Percentiles rank a stretch among this genome's conserved stretches.
These are phyloP conservation scores for Lasioglossum baleicum DNA, from an alignment of 1,140 invertebrate genomes.

Conservation along the genomic window DNA sequence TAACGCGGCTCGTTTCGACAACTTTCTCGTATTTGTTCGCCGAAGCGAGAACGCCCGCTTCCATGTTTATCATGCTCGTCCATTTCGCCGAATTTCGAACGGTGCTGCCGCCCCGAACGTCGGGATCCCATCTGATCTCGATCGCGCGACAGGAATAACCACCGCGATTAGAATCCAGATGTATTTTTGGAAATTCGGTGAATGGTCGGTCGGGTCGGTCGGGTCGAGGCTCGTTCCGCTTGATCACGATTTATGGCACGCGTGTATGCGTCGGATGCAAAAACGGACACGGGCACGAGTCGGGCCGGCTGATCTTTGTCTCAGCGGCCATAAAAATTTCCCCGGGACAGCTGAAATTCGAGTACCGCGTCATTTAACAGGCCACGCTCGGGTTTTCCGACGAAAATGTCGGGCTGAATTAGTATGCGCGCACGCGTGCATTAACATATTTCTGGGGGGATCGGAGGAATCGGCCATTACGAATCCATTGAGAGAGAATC, in stretches of 20 bases:
- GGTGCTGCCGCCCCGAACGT: too few species aligned
- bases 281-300: background rate
- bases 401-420: constrained; percentile 77
- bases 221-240: constrained; percentile 1
- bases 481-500: constrained; percentile 62
- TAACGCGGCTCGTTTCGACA: constrained; percentile 26
- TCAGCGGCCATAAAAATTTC: constrained; percentile 61
- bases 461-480: constrained; percentile 71
- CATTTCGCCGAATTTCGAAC: background rate
- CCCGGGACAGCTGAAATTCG: constrained; percentile 60
- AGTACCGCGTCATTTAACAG: constrained; percentile 66
- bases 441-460: constrained; percentile 74
- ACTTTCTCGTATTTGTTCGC: constrained; percentile 15
- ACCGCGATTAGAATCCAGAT: background rate
- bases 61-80: background rate
- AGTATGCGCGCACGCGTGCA: constrained; percentile 76
- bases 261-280: constrained; percentile 8
- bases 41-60: background rate
- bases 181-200: background rate
- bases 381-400: constrained; percentile 58
- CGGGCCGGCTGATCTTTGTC: constrained; percentile 39
- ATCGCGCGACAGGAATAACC: too few species aligned
- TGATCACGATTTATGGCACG: constrained; percentile 29
- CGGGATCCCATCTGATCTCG: background rate
- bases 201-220: background rate